Conservation (phyloP, 2,888 invertebrate species). For the Cheilosia impressa region DNA sequence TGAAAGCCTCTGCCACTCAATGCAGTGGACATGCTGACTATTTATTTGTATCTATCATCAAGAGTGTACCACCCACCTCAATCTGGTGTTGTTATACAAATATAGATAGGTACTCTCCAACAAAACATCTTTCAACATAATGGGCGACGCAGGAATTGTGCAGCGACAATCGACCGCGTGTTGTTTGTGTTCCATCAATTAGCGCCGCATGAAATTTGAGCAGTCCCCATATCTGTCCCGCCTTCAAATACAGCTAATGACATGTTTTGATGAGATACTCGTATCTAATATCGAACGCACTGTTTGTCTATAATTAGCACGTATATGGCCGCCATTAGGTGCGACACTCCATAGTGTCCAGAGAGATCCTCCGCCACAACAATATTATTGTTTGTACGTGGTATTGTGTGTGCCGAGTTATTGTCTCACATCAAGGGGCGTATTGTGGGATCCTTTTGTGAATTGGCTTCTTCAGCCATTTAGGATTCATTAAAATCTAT, state of each 20-base stretch:
- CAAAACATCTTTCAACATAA: background rate
- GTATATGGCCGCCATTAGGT: slow-evolving; percentile 18
- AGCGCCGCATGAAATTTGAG: slow-evolving; percentile 50
- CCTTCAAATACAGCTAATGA: slow-evolving; percentile 46
- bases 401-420: background rate
- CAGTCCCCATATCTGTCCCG: slow-evolving; percentile 3
- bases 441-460: slow-evolving; percentile 19
- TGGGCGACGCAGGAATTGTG: background rate
- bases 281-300: slow-evolving; percentile 41
- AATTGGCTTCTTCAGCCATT: slow-evolving; percentile 39
- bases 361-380: slow-evolving; percentile 29
- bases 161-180: slow-evolving; percentile 21
- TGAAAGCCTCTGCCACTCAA: background rate
- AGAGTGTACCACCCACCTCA: background rate
- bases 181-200: slow-evolving; percentile 42
- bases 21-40: background rate
- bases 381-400: slow-evolving; percentile 18
- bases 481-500: slow-evolving; percentile 55
- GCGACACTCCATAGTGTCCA: slow-evolving; percentile 11
- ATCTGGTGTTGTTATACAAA: slow-evolving; percentile 1
- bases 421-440: slow-evolving; percentile 15
- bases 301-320: slow-evolving; percentile 53
- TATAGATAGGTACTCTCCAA: slow-evolving; percentile 17
- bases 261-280: slow-evolving; percentile 43
- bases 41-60: slow-evolving; percentile 1